Conservation (phyloP, 2,888 invertebrate genomes). For the Cordylochernes scorpioides region DNA sequence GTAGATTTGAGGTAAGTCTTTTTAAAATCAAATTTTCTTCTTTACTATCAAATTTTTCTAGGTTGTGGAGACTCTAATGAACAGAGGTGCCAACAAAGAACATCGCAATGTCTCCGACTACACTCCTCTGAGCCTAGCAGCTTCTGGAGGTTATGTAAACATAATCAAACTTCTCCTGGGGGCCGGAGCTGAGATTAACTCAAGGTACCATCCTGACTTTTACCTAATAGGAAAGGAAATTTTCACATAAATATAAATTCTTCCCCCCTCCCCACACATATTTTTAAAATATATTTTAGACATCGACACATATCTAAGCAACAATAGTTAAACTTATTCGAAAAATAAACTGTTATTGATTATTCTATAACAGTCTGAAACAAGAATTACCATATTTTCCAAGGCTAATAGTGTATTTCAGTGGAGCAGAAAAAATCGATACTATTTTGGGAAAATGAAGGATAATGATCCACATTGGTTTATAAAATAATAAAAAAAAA, state of each 20-base stretch:
- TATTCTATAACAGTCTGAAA: too few species aligned
- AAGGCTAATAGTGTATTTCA: too few species aligned
- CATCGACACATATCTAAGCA: too few species aligned
- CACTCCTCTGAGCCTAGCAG: constrained; percentile 91
- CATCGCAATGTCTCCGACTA: constrained; percentile 97
- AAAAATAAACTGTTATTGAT: too few species aligned
- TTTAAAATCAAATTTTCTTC: not conserved
- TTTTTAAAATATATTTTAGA: too few species aligned
- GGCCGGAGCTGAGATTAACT: constrained; percentile 94
- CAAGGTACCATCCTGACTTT: too few species aligned
- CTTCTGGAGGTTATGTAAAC: constrained; percentile 92
- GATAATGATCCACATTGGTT: too few species aligned
- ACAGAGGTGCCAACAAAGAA: constrained; percentile 76
- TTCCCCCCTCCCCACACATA: not conserved
- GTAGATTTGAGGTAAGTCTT: constrained; percentile 49
- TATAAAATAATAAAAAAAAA: too few species aligned
- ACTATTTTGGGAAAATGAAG: too few species aligned
- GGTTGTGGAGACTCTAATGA: constrained; percentile 67
- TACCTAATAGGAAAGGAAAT: not conserved
- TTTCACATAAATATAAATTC: constrained; percentile 1
- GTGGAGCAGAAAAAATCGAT: too few species aligned
- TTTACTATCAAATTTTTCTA: constrained; percentile 14
- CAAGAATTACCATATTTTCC: too few species aligned
- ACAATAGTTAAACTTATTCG: too few species aligned
- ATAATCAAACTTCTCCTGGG: constrained; percentile 77